Percentiles rank a stretch among this genome's conserved stretches.
These are phyloP conservation scores for Habrosyne pyritoides DNA, from an alignment of 2,888 invertebrate species.

Conservation along the genomic window DNA sequence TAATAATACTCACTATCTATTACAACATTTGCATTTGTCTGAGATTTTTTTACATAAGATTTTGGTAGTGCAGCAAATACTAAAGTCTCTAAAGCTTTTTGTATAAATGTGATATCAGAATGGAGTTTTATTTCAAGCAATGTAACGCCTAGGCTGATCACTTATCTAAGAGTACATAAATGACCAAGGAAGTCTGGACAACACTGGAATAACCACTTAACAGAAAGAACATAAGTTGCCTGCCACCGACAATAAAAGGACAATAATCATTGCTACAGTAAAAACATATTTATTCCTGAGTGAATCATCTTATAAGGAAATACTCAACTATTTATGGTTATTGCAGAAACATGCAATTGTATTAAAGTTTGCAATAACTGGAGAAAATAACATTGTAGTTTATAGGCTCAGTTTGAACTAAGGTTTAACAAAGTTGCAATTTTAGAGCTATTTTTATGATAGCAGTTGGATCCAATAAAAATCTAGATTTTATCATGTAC, in stretches of 20 bases:
- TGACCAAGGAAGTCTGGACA: background rate
- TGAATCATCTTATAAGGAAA: constrained; percentile 8
- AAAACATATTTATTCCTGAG: background rate
- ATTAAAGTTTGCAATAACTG: constrained; percentile 2
- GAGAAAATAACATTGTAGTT: background rate
- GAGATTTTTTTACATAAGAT: too few relatives aligned
- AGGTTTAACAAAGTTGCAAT: background rate
- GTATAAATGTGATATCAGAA: background rate
- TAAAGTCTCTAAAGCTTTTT: background rate
- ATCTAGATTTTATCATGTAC: too few relatives aligned
- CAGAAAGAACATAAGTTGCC: background rate
- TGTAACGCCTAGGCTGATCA: background rate
- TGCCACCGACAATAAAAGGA: background rate
- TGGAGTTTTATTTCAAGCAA: background rate
- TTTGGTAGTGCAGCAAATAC: background rate
- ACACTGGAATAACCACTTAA: background rate
- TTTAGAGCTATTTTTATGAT: background rate
- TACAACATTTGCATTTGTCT: background rate
- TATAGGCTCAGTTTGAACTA: background rate
- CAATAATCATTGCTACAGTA: background rate
- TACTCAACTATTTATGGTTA: background rate
- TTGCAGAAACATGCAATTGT: constrained; percentile 4
- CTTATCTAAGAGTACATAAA: background rate
- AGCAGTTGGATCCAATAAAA: too few relatives aligned
- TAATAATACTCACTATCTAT: background rate